Evolutionary conservation across 92 coral and sea anemone species (phyloP).

Genomic region (Chrysogorgia sp.): DNA sequence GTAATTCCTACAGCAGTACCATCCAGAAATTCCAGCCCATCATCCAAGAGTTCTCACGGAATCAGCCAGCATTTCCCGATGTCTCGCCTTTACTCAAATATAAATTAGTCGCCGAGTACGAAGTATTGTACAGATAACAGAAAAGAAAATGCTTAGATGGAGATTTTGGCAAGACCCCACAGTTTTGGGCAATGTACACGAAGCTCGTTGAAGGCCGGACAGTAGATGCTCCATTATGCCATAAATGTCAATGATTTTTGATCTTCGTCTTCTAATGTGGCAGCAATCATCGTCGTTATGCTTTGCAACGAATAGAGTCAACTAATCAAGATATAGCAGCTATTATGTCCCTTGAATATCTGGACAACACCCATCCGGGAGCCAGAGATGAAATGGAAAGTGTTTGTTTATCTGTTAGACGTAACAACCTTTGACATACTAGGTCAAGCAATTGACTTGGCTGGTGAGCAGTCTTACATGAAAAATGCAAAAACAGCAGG

Average conservation of each 20-base stretch:
- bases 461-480: slow-evolving; percentile 16
- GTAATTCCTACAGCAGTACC: slow-evolving; percentile 8
- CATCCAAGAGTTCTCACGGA: neutral
- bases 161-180: neutral
- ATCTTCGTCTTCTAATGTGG: neutral
- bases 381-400: neutral
- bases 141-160: neutral
- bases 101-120: neutral
- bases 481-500: slow-evolving; percentile 7
- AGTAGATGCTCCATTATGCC: neutral
- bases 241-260: neutral
- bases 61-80: neutral
- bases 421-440: neutral
- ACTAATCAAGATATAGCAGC: neutral
- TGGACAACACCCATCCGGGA: slow-evolving; percentile 10
- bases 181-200: slow-evolving; percentile 6
- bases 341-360: neutral
- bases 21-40: neutral
- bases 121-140: neutral
- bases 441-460: neutral
- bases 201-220: neutral
- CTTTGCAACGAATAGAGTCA: slow-evolving; percentile 5
- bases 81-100: neutral
- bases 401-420: neutral
- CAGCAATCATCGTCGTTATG: neutral